phyloP scores from a whole-genome alignment of 2,888 invertebrate species.

The Acanthacorydalis orientalis region DNA sequence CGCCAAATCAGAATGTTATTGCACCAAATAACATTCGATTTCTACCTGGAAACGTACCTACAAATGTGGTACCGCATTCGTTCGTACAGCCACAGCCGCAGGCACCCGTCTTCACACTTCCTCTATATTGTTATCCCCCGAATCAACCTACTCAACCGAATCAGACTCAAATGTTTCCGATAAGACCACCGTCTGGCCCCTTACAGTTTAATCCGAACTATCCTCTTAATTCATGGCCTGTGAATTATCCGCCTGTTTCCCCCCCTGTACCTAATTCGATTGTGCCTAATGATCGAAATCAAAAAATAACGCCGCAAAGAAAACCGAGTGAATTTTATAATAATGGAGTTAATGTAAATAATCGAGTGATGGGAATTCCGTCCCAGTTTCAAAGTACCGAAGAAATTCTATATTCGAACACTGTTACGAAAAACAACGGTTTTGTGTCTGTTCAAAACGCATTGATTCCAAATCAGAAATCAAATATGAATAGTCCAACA shows the following conservation, averaged over 20 bases:
- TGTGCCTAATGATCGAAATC: background rate
- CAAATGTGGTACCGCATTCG: conserved; percentile 10
- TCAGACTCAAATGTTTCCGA: background rate
- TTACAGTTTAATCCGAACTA: conserved; percentile 10
- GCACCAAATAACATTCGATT: too few relatives aligned
- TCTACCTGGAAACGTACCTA: background rate
- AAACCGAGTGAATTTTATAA: too few relatives aligned
- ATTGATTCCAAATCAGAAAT: conserved; percentile 2
- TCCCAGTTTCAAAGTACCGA: too few relatives aligned
- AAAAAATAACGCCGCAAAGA: background rate
- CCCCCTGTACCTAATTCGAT: conserved; percentile 7
- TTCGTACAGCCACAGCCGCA: conserved; percentile 8
- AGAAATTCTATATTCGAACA: conserved; percentile 1
- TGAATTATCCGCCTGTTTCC: conserved; percentile 13
- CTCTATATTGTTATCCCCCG: conserved; percentile 5
- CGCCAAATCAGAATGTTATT: conserved; percentile 9
- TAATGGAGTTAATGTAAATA: background rate
- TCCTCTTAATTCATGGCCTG: conserved; percentile 14
- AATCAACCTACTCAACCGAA: conserved; percentile 10
- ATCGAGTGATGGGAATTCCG: background rate
- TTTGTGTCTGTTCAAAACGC: conserved; percentile 7
- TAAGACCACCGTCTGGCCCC: conserved; percentile 1
- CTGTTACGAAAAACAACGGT: conserved; percentile 3
- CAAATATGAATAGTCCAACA: background rate
- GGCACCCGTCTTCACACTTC: conserved; percentile 4